phyloP scores from a whole-genome alignment of 2,888 invertebrate genomes.

The Catotricha subobsoleta region DNA sequence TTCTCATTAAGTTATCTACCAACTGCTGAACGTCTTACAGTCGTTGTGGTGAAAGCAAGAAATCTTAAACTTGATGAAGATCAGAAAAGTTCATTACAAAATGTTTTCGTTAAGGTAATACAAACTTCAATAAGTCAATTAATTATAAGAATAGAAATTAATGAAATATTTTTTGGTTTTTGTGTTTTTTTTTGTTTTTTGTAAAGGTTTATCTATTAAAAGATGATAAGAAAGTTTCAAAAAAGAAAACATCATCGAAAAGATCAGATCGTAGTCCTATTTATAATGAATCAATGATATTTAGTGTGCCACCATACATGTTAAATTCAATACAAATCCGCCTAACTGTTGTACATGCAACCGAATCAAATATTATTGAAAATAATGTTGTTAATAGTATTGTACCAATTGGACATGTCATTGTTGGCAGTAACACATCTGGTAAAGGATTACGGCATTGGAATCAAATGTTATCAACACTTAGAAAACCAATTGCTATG shows the following conservation, averaged over 20 bases:
- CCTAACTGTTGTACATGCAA: constrained; percentile 40
- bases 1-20: constrained; percentile 67
- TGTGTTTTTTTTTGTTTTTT: too few species aligned
- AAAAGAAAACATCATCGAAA: constrained; percentile 62
- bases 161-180: too few species aligned
- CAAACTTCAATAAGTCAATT: neutral
- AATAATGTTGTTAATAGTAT: constrained; percentile 14
- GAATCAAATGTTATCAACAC: constrained; percentile 66
- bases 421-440: constrained; percentile 52
- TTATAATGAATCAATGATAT: constrained; percentile 76
- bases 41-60: constrained; percentile 57
- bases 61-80: constrained; percentile 42
- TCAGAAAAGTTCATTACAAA: constrained; percentile 33
- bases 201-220: constrained; percentile 56
- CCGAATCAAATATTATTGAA: constrained; percentile 14
- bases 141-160: neutral
- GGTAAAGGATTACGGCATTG: constrained; percentile 59
- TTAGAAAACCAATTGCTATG: constrained; percentile 67
- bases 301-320: constrained; percentile 56
- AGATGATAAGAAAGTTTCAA: constrained; percentile 62
- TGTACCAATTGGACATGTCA: constrained; percentile 55
- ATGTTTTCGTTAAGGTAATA: constrained; percentile 57
- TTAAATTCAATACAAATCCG: constrained; percentile 54
- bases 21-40: constrained; percentile 61
- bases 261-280: constrained; percentile 56